phyloP scores from a whole-genome alignment of 2,113 vertebrate species.

The Hylia prasina region DNA sequence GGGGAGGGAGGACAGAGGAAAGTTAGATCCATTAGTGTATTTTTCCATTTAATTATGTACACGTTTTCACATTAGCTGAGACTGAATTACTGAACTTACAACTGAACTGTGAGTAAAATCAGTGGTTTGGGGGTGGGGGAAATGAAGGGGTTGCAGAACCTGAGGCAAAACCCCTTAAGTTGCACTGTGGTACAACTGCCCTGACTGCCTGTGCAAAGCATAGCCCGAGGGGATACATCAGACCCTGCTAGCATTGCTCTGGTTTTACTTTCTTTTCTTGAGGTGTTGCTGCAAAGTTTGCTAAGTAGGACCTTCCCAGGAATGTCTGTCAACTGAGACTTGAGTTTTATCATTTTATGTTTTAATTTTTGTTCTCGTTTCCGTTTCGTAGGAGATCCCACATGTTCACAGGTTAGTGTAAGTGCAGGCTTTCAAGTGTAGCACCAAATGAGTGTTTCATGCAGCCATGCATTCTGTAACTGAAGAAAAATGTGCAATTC shows the following conservation, averaged over 20 bases:
- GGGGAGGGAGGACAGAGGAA: background rate
- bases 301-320: background rate
- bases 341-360: background rate
- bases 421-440: background rate
- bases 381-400: background rate
- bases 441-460: background rate
- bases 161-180: background rate
- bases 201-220: background rate
- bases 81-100: background rate
- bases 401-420: background rate
- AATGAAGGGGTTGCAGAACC: background rate
- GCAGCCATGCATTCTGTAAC: background rate
- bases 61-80: background rate
- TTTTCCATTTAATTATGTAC: background rate
- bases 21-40: background rate
- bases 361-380: background rate
- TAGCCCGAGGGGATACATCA: background rate
- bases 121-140: background rate
- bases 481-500: slow-evolving; percentile 46
- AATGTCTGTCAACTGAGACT: background rate
- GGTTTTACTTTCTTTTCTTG: background rate
- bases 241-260: background rate
- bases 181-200: background rate
- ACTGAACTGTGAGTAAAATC: background rate
- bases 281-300: background rate